These are phyloP conservation scores for Calephelis nemesis DNA, from an alignment of 1,140 invertebrate species.

Conservation along the genomic window DNA sequence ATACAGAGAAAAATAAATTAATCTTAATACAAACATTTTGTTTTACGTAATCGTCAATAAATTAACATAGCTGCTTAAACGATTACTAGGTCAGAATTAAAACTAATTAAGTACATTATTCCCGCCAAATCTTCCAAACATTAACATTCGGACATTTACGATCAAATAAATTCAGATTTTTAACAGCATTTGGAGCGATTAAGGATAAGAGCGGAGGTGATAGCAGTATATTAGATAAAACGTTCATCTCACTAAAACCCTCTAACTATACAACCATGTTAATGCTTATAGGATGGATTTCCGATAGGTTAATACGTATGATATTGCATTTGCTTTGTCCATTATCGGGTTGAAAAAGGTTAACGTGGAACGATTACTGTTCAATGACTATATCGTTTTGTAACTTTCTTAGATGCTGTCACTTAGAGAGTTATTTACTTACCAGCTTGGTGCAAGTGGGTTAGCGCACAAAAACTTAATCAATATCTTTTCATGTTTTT, in stretches of 20 bases:
- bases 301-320: constrained; percentile 14
- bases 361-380: constrained; percentile 9
- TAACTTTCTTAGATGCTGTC: constrained; percentile 6
- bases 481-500: not conserved
- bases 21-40: too few relatives aligned
- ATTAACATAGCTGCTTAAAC: too few relatives aligned
- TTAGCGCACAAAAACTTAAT: not conserved
- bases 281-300: constrained; percentile 6
- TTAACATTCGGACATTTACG: too few relatives aligned
- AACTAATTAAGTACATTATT: too few relatives aligned
- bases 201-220: not conserved
- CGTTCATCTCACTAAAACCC: not conserved
- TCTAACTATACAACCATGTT: not conserved
- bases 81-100: too few relatives aligned
- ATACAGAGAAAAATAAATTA: too few relatives aligned
- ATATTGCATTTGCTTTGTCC: constrained; percentile 15
- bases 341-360: constrained; percentile 16
- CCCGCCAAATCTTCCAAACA: too few relatives aligned
- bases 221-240: not conserved
- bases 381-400: constrained; percentile 10
- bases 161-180: too few relatives aligned
- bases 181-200: too few relatives aligned
- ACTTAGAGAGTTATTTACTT: constrained; percentile 5
- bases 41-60: too few relatives aligned
- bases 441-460: not conserved